phyloP scores from a whole-genome alignment of 35 echinoderm and acorn worm genomes.

The Holothuria glaberrima region DNA sequence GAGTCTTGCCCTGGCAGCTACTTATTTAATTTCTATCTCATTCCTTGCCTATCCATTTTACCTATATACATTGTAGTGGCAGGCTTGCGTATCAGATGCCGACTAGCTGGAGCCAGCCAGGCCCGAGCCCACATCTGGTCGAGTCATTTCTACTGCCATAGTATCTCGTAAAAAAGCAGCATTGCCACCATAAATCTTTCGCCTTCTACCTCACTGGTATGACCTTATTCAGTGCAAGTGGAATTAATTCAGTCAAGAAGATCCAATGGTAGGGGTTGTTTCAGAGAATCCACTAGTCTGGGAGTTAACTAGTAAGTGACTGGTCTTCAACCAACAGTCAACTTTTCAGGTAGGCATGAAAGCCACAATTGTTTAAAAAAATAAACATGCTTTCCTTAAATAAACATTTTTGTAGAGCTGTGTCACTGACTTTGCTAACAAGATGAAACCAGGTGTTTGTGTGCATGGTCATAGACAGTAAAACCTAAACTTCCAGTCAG shows the following conservation, averaged over 20 bases:
- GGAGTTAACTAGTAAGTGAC: too few relatives aligned
- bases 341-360: too few relatives aligned
- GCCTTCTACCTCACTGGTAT: background rate
- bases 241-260: slow-evolving; percentile 15
- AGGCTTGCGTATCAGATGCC: slow-evolving; percentile 11
- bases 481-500: too few relatives aligned
- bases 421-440: too few relatives aligned
- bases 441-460: too few relatives aligned
- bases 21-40: background rate
- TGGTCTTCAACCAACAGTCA: too few relatives aligned
- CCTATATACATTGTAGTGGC: background rate
- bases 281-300: too few relatives aligned
- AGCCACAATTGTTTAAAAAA: too few relatives aligned
- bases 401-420: too few relatives aligned
- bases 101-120: slow-evolving; percentile 47
- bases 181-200: slow-evolving; percentile 57
- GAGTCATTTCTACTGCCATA: slow-evolving; percentile 25
- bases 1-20: background rate
- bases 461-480: too few relatives aligned
- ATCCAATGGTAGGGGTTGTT: background rate
- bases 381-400: too few relatives aligned
- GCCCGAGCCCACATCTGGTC: slow-evolving; percentile 58
- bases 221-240: slow-evolving; percentile 35
- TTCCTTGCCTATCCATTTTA: background rate
- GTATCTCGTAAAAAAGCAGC: slow-evolving; percentile 52